phyloP scores from a whole-genome alignment of 53 echinoderm and acorn worm species.

The Astropecten irregularis region DNA sequence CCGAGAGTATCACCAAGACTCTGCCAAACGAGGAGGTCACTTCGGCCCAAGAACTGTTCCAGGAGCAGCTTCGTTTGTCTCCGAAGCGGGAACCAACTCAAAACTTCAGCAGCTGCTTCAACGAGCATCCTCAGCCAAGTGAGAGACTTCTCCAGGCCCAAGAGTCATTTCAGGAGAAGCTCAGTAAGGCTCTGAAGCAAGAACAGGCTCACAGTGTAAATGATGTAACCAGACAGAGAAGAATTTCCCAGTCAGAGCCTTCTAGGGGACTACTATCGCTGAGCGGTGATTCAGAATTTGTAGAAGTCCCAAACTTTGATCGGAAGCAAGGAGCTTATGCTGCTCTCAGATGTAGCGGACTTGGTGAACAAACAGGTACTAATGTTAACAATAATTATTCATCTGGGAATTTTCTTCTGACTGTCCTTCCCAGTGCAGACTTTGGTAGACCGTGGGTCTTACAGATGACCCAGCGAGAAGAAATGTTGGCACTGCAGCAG shows the following conservation, averaged over 20 bases:
- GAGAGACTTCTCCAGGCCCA: not conserved
- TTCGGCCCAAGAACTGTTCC: too few relatives aligned
- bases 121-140: too few relatives aligned
- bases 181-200: not conserved
- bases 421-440: not conserved
- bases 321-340: not conserved
- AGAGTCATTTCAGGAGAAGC: not conserved
- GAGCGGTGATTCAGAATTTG: not conserved
- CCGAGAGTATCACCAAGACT: too few relatives aligned
- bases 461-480: conserved; percentile 19
- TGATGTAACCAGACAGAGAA: not conserved
- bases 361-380: not conserved
- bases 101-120: too few relatives aligned
- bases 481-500: not conserved
- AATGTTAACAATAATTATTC: not conserved
- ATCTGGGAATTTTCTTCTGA: not conserved
- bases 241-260: not conserved
- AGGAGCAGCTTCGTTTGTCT: too few relatives aligned
- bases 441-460: conserved; percentile 29
- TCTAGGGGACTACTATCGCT: not conserved
- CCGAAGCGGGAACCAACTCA: too few relatives aligned
- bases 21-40: too few relatives aligned
- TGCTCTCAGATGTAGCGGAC: not conserved
- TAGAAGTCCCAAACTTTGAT: not conserved
- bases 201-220: not conserved